These are phyloP conservation scores for Achatina immaculata DNA, from an alignment of 1,140 invertebrate genomes.

Conservation along the genomic window DNA sequence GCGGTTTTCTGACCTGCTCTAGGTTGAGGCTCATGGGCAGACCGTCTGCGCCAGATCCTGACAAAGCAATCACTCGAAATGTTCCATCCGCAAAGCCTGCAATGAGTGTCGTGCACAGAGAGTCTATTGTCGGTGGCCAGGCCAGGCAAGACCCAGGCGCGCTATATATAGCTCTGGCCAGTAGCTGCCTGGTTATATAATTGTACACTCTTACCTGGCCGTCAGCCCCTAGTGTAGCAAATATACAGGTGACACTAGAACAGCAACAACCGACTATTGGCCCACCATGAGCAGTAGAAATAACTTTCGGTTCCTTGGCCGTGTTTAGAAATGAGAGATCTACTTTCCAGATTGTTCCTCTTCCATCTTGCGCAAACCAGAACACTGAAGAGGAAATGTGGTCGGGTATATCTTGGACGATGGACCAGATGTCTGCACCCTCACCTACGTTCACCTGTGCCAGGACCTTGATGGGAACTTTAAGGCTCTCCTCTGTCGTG, in stretches of 20 bases:
- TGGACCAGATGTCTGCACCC: conserved; percentile 72
- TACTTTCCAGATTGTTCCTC: conserved; percentile 29
- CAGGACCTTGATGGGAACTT: conserved; percentile 72
- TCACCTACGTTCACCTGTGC: conserved; percentile 82
- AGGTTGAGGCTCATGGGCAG: background rate
- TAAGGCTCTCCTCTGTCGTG: conserved; percentile 28
- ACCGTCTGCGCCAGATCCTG: background rate
- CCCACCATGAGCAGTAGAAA: conserved; percentile 29
- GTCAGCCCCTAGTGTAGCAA: conserved; percentile 38
- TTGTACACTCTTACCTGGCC: conserved; percentile 37
- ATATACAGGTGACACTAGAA: conserved; percentile 14
- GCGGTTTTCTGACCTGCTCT: conserved; percentile 15
- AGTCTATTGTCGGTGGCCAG: conserved; percentile 10
- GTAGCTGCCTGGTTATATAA: conserved; percentile 28
- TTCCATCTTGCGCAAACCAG: conserved; percentile 42
- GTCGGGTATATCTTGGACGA: conserved; percentile 10
- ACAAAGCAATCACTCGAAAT: conserved; percentile 2
- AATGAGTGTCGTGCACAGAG: background rate
- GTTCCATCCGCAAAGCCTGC: conserved; percentile 30
- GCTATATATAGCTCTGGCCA: conserved; percentile 8
- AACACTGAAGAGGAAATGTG: background rate
- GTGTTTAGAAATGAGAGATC: conserved; percentile 30
- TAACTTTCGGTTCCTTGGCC: conserved; percentile 27
- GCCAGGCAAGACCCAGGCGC: conserved; percentile 3
- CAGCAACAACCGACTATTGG: conserved; percentile 31